Base-by-base conservation (phyloP, 1,140 invertebrate species). In the Pseudobourletiella spinata region DNA sequence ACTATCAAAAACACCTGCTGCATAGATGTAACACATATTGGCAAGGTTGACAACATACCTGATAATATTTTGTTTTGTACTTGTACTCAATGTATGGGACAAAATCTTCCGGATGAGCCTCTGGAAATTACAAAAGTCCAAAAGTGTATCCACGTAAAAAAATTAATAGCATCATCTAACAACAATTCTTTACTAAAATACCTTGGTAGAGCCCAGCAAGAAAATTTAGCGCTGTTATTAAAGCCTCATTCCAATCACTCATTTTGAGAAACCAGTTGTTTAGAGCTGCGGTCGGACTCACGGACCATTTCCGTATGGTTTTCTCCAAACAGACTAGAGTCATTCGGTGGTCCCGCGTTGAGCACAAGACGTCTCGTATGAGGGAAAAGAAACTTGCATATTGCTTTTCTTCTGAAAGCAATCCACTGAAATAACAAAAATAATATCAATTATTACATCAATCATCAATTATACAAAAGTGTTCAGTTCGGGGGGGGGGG, bases 11-110 rank as follows among this genome's bases (percentile, higher is more conserved):
- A n/a, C n/a, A n/a, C n/a, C n/a, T n/a, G n/a, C n/a, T n/a, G n/a
- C n/a, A n/a, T n/a, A n/a, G n/a, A n/a, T n/a, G n/a, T n/a, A n/a
- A n/a, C n/a, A n/a, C n/a, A 26, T 6, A 39, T 25, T 8, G 2
- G 0, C 2, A 28, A 3, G 8, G 6, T 26, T n/a, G 15, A 32
- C 11, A 18, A 28, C 14, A 22, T 55, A 66, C 65, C 57, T 67
- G 67, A 55, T 69, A 69, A 69, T 66, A 69, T 64, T 79, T 78
- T 26, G 77, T 74, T 43, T 77, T 73, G 64, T 79, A 83, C 74
- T 95, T 93, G 73, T 88, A 93, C 74, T 95, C 91, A 57, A 97
- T 80, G 70, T 91, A 95, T 2, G 93, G 92, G 2, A 95, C 89
- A 78, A 92, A 91, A 68, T 95, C 91, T 46, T 89, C 85, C 16